These are phyloP conservation scores for Paratilapia polleni DNA, from an alignment of 2,113 vertebrate genomes.

Conservation along the genomic window DNA sequence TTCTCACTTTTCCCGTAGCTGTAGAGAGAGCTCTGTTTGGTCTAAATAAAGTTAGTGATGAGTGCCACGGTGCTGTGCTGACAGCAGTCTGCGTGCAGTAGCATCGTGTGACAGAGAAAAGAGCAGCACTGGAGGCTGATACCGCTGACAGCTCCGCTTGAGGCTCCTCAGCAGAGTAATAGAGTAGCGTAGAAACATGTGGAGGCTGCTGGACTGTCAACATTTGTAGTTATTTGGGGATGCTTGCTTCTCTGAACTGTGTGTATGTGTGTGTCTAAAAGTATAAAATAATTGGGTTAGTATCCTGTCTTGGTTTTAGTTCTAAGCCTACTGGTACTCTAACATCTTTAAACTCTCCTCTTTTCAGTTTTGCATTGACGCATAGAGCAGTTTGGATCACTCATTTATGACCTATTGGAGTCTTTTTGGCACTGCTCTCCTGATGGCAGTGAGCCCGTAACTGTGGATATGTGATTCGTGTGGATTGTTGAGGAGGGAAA, in stretches of 20 bases:
- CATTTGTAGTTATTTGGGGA: neutral
- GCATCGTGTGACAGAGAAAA: neutral
- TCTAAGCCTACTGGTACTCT: neutral
- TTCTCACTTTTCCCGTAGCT: too few relatives aligned
- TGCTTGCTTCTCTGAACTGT: neutral
- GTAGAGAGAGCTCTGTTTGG: too few relatives aligned
- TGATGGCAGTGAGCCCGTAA: neutral
- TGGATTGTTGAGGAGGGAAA: neutral
- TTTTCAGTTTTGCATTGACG: neutral
- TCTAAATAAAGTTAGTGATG: constrained; percentile 24
- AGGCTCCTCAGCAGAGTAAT: neutral
- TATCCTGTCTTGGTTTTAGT: too few relatives aligned
- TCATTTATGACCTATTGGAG: neutral
- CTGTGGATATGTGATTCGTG: neutral
- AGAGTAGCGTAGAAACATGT: neutral
- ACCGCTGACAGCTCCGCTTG: too few relatives aligned
- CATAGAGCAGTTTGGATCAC: neutral
- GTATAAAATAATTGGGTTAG: too few relatives aligned
- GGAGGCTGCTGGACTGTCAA: constrained; percentile 5
- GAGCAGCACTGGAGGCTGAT: too few relatives aligned
- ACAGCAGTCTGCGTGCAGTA: constrained; percentile 7
- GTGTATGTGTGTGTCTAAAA: too few relatives aligned
- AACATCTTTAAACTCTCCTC: too few relatives aligned
- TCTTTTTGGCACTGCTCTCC: neutral
- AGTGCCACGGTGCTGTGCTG: neutral